Base-by-base conservation (phyloP, 2,888 invertebrate genomes). In the Watsonalla binaria region DNA sequence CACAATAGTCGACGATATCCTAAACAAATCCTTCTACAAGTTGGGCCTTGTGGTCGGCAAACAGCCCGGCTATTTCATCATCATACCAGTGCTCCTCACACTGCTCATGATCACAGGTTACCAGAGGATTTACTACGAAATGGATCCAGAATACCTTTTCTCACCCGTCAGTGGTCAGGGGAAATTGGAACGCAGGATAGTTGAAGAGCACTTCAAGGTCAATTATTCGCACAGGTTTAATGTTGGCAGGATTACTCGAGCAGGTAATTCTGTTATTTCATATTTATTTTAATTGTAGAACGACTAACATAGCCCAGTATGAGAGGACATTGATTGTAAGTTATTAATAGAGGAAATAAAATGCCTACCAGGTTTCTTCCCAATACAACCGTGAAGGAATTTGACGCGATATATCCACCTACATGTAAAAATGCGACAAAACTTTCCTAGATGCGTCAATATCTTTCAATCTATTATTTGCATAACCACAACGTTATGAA, bases 61-160 rank as follows among this genome's bases (percentile, higher is more conserved):
- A 65, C 93, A 95, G 84, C 97, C 97, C 0, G 96, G 96, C 58
- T 97, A 97, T 88, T 97, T 97, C 90, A 92, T 97, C 63, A 94
- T 97, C 70, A 92, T 97, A 54, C 97, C 97, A n/a, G 84, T 97
- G 45, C 92, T 97, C 51, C 86, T 97, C 54, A 94, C 96, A 0
- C 84, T 95, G 54, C 92, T 97, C 52, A 96, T 96, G 83, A 93
- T 96, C 82, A 97, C 97, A 33, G 97, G 97, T 52, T 96, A 95
- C 84, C 97, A 97, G 86, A 92, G 93, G 79, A 92, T 97, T 56
- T 91, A 94, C 78, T 97, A 97, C 86, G 96, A 97, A 89, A 97
- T 97, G 88, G 97, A 97, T 83, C 97, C 97, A 0, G 97, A 97
- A 81, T 98, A 97, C 85, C 92, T 98, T 14, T 98, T 97, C 90